Percentiles rank a stretch among this genome's conserved stretches.
Evolutionary conservation across 2,888 invertebrate genomes (phyloP).

Genomic region (Microctonus hyperodae): DNA sequence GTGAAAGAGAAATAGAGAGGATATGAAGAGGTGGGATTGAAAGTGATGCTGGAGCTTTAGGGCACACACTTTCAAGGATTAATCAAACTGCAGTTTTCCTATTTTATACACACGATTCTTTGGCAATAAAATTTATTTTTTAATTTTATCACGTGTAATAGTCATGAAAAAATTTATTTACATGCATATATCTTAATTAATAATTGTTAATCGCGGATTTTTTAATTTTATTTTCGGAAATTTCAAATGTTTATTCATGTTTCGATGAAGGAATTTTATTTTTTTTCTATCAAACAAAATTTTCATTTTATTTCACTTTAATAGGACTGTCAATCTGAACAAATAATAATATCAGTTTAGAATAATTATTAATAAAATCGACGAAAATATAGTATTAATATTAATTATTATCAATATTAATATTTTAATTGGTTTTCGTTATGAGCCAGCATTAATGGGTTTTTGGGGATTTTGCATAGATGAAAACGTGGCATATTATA

Average conservation of each 20-base stretch:
- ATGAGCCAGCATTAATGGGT: not conserved
- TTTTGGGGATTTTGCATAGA: not conserved
- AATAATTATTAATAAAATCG: too few species aligned
- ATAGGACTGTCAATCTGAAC: too few species aligned
- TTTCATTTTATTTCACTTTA: not conserved
- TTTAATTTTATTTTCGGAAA: too few species aligned
- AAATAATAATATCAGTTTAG: too few species aligned
- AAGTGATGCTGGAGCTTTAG: not conserved
- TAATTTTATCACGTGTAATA: too few species aligned
- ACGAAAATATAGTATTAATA: too few species aligned
- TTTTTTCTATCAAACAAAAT: not conserved
- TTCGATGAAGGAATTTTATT: not conserved
- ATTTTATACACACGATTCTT: not conserved
- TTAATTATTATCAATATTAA: not conserved
- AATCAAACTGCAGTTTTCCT: not conserved
- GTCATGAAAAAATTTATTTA: too few species aligned
- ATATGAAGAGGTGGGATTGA: not conserved
- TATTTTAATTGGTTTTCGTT: not conserved
- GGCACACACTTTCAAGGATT: not conserved
- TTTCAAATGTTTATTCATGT: too few species aligned
- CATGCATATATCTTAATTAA: too few species aligned
- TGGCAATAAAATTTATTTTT: not conserved
- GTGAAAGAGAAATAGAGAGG: not conserved
- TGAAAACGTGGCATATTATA: not conserved
- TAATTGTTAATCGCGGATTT: too few species aligned